Evolutionary conservation across 1,140 invertebrate species (phyloP).

Genomic region (Luehdorfia chinensis): DNA sequence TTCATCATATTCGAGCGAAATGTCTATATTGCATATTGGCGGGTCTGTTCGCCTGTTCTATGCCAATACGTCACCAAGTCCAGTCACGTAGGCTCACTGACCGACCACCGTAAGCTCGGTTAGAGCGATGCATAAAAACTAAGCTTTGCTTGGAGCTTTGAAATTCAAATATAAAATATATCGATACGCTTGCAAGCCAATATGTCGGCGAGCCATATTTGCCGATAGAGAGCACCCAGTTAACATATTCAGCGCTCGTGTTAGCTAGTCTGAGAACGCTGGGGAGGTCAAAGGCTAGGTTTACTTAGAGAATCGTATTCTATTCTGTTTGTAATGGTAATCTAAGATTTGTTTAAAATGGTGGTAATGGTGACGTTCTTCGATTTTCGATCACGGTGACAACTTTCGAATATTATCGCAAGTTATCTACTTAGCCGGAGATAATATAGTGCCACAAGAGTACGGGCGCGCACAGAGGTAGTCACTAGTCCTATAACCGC

Average conservation of each 20-base stretch:
- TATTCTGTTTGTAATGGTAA: too few species aligned
- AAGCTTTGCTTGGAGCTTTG: conserved; percentile 60
- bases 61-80: not conserved
- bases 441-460: too few species aligned
- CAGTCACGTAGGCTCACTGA: conserved; percentile 50
- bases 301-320: too few species aligned
- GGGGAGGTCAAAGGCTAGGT: conserved; percentile 7
- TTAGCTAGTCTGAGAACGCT: not conserved
- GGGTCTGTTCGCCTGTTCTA: not conserved
- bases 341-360: too few species aligned
- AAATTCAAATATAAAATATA: conserved; percentile 65
- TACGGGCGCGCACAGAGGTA: too few species aligned
- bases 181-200: conserved; percentile 41
- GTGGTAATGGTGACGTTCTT: too few species aligned
- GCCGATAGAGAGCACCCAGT: conserved; percentile 5
- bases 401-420: too few species aligned
- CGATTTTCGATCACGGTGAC: too few species aligned
- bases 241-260: conserved; percentile 8
- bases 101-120: conserved; percentile 66
- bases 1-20: too few species aligned
- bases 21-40: too few species aligned
- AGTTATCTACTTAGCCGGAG: too few species aligned
- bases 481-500: too few species aligned
- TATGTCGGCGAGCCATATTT: conserved; percentile 31
- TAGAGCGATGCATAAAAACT: conserved; percentile 70